phyloP scores from a whole-genome alignment of 2,113 vertebrate genomes.

The Aythya baeri region DNA sequence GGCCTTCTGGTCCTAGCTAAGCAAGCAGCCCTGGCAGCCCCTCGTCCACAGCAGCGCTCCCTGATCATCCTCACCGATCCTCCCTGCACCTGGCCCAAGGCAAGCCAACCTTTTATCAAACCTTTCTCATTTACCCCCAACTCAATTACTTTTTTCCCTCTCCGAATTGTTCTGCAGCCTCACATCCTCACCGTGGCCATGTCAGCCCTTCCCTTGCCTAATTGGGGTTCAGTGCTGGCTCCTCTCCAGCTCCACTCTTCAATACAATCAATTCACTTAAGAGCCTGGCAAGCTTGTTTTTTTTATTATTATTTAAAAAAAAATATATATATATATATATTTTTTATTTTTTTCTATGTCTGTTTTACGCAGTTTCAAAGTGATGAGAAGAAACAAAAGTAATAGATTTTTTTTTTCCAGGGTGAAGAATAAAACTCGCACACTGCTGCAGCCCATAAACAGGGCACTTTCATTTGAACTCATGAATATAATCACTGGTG shows the following conservation, averaged over 20 bases:
- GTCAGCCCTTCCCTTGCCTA: background rate
- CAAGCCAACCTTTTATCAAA: background rate
- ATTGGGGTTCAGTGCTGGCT: conserved; percentile 29
- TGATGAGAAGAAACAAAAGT: background rate
- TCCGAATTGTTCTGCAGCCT: background rate
- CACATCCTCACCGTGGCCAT: rapidly evolving
- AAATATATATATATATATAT: no score
- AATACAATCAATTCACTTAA: conserved; percentile 33
- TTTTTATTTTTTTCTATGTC: background rate
- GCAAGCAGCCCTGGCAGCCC: background rate
- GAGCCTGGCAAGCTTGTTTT: conserved; percentile 12
- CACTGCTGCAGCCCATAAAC: background rate
- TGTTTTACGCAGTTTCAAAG: conserved; percentile 38
- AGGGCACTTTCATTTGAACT: background rate
- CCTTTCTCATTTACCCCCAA: background rate
- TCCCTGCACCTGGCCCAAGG: background rate
- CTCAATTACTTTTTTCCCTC: background rate
- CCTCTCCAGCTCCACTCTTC: conserved; percentile 9
- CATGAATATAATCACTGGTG: background rate
- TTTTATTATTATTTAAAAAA: no score
- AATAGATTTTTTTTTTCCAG: background rate
- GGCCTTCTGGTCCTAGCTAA: background rate
- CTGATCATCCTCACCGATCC: background rate
- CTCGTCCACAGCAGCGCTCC: background rate
- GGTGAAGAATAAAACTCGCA: background rate